A percentile compares a stretch with the other conserved stretches of the same genome.
These are phyloP conservation scores for Drosophila nikananu DNA, from an alignment of 1,140 invertebrate species.

Conservation along the genomic window DNA sequence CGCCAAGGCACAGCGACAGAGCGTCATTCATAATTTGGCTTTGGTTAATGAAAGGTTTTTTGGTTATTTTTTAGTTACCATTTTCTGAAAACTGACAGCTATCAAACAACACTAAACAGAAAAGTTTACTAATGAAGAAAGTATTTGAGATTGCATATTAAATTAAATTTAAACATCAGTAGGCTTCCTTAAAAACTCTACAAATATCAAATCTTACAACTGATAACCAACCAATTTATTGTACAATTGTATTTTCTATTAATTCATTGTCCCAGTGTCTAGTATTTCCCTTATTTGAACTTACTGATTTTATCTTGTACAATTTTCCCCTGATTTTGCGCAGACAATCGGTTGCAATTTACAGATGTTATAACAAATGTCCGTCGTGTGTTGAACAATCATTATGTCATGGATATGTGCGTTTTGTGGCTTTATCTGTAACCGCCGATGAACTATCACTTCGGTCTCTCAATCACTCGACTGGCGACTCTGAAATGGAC, in stretches of 20 bases:
- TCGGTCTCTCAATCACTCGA: constrained; percentile 52
- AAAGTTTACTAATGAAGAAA: neutral
- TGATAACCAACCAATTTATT: too few species aligned
- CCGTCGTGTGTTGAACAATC: constrained; percentile 49
- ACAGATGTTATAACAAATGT: constrained; percentile 66
- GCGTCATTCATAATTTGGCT: constrained; percentile 65
- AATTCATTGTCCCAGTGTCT: neutral
- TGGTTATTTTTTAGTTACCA: constrained; percentile 18
- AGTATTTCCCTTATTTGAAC: neutral
- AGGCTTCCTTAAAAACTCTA: too few species aligned
- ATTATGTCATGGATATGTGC: constrained; percentile 38
- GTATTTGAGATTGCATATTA: neutral
- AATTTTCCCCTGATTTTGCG: constrained; percentile 1
- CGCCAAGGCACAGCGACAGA: constrained; percentile 30
- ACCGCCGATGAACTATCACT: constrained; percentile 61
- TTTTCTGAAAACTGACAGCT: constrained; percentile 2
- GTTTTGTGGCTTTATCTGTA: constrained; percentile 11
- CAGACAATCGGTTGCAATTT: constrained; percentile 21
- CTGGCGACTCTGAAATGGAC: constrained; percentile 62
- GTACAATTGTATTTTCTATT: too few species aligned
- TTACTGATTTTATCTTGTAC: neutral
- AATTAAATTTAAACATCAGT: neutral
- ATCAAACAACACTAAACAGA: constrained; percentile 32
- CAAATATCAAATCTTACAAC: too few species aligned
- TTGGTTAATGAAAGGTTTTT: constrained; percentile 67